Base-by-base conservation (phyloP, 2,888 invertebrate genomes). In the Nesidiocoris tenuis region DNA sequence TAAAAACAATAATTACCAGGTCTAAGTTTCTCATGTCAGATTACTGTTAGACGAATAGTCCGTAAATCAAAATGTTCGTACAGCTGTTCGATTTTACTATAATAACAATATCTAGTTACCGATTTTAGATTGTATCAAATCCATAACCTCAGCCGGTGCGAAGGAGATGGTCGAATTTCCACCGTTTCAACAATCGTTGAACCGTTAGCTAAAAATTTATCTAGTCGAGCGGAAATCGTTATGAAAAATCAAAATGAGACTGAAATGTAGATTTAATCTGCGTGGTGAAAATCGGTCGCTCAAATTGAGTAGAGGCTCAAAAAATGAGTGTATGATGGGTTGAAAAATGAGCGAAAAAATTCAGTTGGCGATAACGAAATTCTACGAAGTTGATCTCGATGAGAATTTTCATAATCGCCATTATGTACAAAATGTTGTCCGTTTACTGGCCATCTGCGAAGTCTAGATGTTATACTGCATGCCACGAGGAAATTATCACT, bases 191-290 rank as follows among this genome's bases (percentile, higher is more conserved):
- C n/a, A n/a, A n/a, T n/a, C n/a, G n/a, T 39, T 39, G 39, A 39
- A 39, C 3, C 3, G 19, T 3, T n/a, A 9, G n/a, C 59, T 18
- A 59, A 59, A 19, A 59, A 9, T 5, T 9, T 59, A 9, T 21
- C 59, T 9, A 9, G 23, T 23, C 24, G 70, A 59, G 19, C 24
- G 24, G 24, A 59, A 70, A 70, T 55, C 21, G 39, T 67, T 54
- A 66, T 54, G 54, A 66, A 66, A 54, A 55, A 67, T 55, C 18
- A 22, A 70, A 70, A 59, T 59, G 70, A 70, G 70, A 70, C 70
- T 70, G 70, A 70, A 25, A 23, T 70, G 70, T 70, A 70, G 57
- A 70, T 70, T 57, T 70, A 70, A 54, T 67, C 55, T 18, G 7
- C 23, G 70, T 21, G 23, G 39, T 57, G 7, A 21, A 22, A 59